phyloP scores from a whole-genome alignment of 2,113 vertebrate genomes.

The Oxyruncus cristatus region DNA sequence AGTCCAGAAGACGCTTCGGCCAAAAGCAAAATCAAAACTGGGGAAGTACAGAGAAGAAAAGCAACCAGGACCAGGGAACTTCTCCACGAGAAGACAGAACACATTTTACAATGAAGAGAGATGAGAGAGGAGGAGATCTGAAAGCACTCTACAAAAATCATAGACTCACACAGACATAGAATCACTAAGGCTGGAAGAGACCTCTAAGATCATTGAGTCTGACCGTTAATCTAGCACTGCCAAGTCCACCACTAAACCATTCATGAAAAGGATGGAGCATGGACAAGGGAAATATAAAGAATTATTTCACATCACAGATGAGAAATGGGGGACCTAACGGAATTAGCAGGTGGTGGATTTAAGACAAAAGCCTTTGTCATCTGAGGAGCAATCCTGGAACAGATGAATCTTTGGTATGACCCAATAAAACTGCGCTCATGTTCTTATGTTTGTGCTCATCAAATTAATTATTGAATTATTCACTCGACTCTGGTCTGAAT shows the following conservation, averaged over 20 bases:
- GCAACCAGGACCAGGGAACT: not conserved
- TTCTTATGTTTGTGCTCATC: conserved; percentile 14
- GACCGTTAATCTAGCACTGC: not conserved
- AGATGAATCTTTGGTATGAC: conserved; percentile 23
- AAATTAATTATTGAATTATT: conserved; percentile 46
- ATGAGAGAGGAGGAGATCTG: not conserved
- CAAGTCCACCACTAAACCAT: not conserved
- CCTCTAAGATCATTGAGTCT: not conserved
- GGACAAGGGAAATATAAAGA: not conserved
- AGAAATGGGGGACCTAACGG: not conserved
- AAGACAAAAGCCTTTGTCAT: conserved; percentile 8
- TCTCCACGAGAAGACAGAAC: not conserved
- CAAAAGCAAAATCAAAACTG: not conserved
- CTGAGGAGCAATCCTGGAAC: not conserved
- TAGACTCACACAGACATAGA: not conserved
- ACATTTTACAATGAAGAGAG: not conserved
- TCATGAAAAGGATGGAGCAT: not conserved
- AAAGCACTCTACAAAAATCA: not conserved
- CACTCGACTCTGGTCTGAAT: conserved; percentile 15
- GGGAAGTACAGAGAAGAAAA: not conserved
- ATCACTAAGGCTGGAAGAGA: not conserved
- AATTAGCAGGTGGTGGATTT: conserved; percentile 1
- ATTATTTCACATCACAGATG: not conserved
- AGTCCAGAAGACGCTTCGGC: not conserved
- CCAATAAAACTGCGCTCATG: not conserved